A percentile compares a stretch with the other conserved stretches of the same genome.
phyloP scores from a whole-genome alignment of 1,140 invertebrate species.

The Drosophila grimshawi region DNA sequence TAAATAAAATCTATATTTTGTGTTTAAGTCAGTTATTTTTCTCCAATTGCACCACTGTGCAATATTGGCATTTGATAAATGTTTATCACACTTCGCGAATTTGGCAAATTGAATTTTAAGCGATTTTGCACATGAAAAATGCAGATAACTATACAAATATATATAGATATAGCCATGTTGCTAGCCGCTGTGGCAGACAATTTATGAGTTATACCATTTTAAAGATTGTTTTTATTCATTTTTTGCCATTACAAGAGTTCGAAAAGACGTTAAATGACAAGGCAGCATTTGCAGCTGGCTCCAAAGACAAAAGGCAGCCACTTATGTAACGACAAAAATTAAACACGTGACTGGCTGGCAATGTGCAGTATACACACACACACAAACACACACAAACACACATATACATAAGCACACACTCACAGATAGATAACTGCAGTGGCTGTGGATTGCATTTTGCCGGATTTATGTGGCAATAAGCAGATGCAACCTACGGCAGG shows the following conservation, averaged over 20 bases:
- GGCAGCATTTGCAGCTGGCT: conserved; percentile 37
- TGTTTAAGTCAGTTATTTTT: background rate
- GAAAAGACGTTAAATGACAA: conserved; percentile 42
- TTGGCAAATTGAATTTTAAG: conserved; percentile 70
- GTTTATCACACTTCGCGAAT: conserved; percentile 26
- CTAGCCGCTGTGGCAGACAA: conserved; percentile 6
- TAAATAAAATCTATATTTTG: too few species aligned
- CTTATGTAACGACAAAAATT: conserved; percentile 70
- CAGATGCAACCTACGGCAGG: conserved; percentile 71
- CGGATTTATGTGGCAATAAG: conserved; percentile 82
- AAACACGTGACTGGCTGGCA: conserved; percentile 66
- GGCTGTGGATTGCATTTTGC: conserved; percentile 69
- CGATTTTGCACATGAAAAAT: conserved; percentile 44
- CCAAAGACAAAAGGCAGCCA: conserved; percentile 52
- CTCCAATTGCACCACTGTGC: conserved; percentile 21
- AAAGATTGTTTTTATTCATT: conserved; percentile 35
- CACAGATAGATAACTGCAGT: conserved; percentile 31
- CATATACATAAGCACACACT: conserved; percentile 1
- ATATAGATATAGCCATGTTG: conserved; percentile 36
- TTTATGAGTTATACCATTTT: conserved; percentile 60
- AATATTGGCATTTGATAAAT: conserved; percentile 37
- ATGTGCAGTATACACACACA: conserved; percentile 17
- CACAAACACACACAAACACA: conserved; percentile 7
- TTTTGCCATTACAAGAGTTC: conserved; percentile 17
- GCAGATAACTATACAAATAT: conserved; percentile 29